Conservation (phyloP, 2,888 invertebrate genomes). For the Agriopis marginaria region DNA sequence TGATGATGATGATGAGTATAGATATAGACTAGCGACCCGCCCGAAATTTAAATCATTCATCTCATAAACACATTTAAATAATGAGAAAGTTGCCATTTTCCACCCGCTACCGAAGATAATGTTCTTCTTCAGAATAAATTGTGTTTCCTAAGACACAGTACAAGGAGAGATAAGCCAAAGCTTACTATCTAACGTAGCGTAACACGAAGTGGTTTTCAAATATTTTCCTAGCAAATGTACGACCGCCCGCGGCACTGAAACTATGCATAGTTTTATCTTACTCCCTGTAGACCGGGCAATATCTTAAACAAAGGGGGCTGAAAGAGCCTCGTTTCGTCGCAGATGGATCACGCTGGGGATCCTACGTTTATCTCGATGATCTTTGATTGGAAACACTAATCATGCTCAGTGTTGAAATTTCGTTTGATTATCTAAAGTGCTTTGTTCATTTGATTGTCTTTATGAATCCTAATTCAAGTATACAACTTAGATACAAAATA, state of each 20-base stretch:
- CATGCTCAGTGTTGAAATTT: constrained; percentile 19
- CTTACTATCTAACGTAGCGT: constrained; percentile 3
- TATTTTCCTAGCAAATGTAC: constrained; percentile 37
- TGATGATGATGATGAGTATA: no score
- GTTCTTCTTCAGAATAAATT: no score
- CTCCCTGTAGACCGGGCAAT: constrained; percentile 30
- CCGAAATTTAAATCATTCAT: no score
- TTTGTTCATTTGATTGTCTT: not conserved
- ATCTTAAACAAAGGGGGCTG: constrained; percentile 10
- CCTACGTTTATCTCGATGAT: constrained; percentile 29
- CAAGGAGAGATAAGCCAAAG: not conserved
- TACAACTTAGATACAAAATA: no score
- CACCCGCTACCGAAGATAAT: no score
- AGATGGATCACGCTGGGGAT: constrained; percentile 17
- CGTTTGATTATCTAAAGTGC: constrained; percentile 1
- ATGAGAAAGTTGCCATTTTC: no score
- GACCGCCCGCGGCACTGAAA: constrained; percentile 19
- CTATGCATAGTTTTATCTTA: constrained; percentile 38
- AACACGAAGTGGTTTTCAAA: constrained; percentile 40
- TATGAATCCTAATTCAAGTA: not conserved
- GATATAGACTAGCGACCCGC: no score
- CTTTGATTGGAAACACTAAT: constrained; percentile 31
- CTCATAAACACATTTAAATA: no score
- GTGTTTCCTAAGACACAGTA: no score
- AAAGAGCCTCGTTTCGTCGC: constrained; percentile 17